Conservation (phyloP, 1,140 invertebrate species). For the Drosophila jambulina region DNA sequence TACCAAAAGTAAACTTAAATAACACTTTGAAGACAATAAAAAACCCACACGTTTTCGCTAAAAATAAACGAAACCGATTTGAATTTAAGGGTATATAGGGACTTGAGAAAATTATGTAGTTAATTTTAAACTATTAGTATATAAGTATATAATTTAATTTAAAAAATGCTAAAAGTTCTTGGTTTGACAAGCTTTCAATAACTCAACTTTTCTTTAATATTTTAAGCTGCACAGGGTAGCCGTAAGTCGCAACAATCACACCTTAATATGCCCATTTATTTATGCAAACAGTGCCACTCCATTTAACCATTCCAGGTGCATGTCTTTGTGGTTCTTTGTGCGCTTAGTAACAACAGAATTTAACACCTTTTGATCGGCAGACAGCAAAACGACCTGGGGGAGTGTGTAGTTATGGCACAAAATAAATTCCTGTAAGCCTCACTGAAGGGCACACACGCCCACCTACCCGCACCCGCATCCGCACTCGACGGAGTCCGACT, state of each 20-base stretch:
- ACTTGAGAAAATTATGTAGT: neutral
- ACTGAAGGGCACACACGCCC: conserved; percentile 51
- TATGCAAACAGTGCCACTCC: conserved; percentile 14
- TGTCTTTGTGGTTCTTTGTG: conserved; percentile 70
- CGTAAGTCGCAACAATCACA: neutral
- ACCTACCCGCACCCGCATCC: conserved; percentile 12
- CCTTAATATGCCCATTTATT: conserved; percentile 23
- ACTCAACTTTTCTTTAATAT: neutral
- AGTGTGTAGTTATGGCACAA: conserved; percentile 62
- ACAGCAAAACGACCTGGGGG: conserved; percentile 39
- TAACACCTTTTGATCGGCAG: conserved; percentile 81
- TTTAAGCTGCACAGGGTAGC: neutral
- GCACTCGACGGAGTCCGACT: conserved; percentile 43
- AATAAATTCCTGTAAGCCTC: conserved; percentile 76
- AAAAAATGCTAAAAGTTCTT: no score
- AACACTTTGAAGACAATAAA: neutral
- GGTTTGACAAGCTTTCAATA: accelerated
- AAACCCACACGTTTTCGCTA: no score
- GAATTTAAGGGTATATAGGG: neutral
- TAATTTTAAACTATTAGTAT: neutral
- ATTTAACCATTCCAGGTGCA: conserved; percentile 19
- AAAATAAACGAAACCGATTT: neutral
- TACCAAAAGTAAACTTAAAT: neutral
- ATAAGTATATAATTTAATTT: neutral
- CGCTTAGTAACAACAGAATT: conserved; percentile 78